These are phyloP conservation scores for Steromphala cineraria DNA, from an alignment of 2,888 invertebrate species.

Conservation along the genomic window DNA sequence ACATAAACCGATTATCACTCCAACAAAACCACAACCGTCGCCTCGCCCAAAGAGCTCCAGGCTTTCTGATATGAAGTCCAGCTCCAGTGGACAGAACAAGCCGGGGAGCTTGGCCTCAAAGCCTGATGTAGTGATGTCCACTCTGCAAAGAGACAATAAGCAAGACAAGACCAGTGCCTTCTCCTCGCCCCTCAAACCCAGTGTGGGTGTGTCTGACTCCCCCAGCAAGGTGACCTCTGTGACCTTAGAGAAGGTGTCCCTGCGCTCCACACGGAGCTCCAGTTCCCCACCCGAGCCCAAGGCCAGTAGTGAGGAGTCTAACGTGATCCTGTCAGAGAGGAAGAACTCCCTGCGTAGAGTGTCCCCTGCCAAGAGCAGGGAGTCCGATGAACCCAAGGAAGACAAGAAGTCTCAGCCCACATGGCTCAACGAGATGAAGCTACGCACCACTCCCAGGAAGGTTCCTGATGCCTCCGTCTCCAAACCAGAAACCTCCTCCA, in stretches of 20 bases:
- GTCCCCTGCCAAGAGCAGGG: background rate
- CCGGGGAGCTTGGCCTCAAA: background rate
- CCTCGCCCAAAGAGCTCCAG: background rate
- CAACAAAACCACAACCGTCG: background rate
- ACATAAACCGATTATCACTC: background rate
- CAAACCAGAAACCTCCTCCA: background rate
- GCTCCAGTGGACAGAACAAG: background rate
- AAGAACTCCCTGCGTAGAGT: constrained; percentile 11
- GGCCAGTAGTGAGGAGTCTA: background rate
- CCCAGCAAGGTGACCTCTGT: background rate
- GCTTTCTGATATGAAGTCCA: background rate
- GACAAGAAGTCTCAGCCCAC: background rate
- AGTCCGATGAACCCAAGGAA: background rate
- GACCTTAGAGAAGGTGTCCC: background rate
- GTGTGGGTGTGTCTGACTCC: background rate
- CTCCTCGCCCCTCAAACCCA: background rate
- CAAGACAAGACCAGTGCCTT: background rate
- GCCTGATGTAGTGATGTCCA: too few relatives aligned
- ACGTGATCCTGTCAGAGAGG: background rate
- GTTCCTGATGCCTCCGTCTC: background rate
- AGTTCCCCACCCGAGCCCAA: background rate
- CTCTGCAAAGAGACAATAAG: background rate
- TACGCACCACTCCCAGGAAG: background rate
- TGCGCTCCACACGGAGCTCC: background rate
- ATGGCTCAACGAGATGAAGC: background rate